phyloP scores from a whole-genome alignment of 1,140 invertebrate genomes.

The Brachionus asplanchnoidis region DNA sequence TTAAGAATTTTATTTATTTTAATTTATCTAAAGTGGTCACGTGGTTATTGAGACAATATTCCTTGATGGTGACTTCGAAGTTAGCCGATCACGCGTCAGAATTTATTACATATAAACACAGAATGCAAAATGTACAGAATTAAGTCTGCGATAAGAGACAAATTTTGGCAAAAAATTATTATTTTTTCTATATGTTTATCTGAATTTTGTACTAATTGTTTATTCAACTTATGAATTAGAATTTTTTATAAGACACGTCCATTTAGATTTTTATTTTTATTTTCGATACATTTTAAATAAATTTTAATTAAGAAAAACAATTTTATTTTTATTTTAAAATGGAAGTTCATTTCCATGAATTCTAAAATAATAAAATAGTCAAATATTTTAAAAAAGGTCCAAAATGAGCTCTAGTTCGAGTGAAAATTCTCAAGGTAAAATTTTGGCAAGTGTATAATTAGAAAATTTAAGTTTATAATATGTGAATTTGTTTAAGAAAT shows the following conservation, averaged over 20 bases:
- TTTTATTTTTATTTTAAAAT: background rate
- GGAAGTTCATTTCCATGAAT: constrained; percentile 3
- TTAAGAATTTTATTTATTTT: constrained; percentile 47
- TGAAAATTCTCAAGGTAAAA: background rate
- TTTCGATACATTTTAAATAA: background rate
- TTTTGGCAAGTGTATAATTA: background rate
- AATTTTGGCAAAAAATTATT: background rate
- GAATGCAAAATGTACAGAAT: background rate
- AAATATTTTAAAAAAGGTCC: background rate
- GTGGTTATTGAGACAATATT: constrained; percentile 98
- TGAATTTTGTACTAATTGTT: background rate
- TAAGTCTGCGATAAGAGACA: background rate
- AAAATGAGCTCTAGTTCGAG: background rate
- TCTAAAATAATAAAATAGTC: background rate
- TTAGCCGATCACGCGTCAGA: constrained; percentile 87
- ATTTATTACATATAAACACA: constrained; percentile 81
- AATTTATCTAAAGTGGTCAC: constrained; percentile 75
- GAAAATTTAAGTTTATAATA: background rate
- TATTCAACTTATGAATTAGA: background rate
- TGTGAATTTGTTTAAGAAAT: background rate
- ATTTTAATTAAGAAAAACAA: background rate
- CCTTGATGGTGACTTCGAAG: constrained; percentile 87
- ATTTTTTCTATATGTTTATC: background rate
- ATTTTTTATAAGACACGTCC: background rate
- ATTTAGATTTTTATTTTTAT: background rate